Base-by-base conservation (phyloP, 2,797 vertebrate genomes). In the Coendou prehensilis region DNA sequence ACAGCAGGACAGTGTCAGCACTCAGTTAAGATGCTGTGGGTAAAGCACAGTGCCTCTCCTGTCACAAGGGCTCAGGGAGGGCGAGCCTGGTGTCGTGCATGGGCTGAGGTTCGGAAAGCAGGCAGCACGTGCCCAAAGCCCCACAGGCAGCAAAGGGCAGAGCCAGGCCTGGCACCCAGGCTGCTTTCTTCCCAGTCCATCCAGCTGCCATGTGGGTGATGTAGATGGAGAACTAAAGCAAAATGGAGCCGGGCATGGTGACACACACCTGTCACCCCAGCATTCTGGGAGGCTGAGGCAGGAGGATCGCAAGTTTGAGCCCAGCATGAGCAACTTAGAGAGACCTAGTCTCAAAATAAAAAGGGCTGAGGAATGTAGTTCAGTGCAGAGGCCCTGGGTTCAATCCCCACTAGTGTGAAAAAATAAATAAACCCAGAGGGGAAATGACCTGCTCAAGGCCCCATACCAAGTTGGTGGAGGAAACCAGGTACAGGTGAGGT, bases 381-480 rank as follows among this genome's bases (percentile, higher is more conserved):
- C 45, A 76, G 13, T 15, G 26, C 45, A 76, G 13, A 50, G 73
- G 45, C 71, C 69, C 71, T 75, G 41, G 41, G 41, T 75, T 75
- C 23, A 75, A 75, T 23, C 71, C 71, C 20, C 9, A 73, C 1
- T 73, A 73, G 20, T 73, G 18, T 41, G 37, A 73, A 41, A 45
- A 45, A 73, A 41, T 41, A 41, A 73, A 23, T 23, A 73, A 41
- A 41, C 37, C 37, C 71, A 41, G 26, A 61, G 1, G 47, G 23
- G 4, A 57, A 41, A n/a, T 0, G 1, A 37, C 57, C 0, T 9
- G 8, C 79, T 20, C 9, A 11, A 71, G 54, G 71, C 37, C 71
- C 4, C 71, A 14, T 0, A 0, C 73, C 54, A 17, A 10, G 33
- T 2, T 5, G 0, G 41, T 2, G 14, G 6, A 2, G 1, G 91